Evolutionary conservation across 2,113 vertebrate species (phyloP).

Genomic region (Gasterosteus nipponicus): DNA sequence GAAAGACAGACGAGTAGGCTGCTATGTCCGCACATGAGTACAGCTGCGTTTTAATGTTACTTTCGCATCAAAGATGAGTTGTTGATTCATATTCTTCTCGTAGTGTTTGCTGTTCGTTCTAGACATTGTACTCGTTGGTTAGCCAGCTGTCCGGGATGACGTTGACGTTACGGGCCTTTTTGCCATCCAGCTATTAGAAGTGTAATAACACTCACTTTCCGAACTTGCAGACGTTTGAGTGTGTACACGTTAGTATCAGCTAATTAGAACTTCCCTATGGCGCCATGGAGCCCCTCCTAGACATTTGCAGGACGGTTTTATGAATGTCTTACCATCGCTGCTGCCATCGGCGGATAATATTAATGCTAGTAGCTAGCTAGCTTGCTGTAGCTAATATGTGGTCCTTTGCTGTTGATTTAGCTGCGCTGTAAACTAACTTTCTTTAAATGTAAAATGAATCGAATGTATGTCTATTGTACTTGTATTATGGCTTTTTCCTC

Average conservation of each 20-base stretch:
- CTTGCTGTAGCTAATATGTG: not conserved
- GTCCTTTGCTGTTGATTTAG: not conserved
- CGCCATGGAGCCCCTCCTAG: not conserved
- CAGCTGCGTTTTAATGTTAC: not conserved
- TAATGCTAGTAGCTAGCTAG: conserved; percentile 2
- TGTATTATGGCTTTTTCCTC: too few species aligned
- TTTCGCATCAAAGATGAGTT: too few species aligned
- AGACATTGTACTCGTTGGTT: not conserved
- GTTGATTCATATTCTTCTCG: not conserved
- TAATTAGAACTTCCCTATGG: not conserved
- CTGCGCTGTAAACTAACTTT: conserved; percentile 5
- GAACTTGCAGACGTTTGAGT: not conserved
- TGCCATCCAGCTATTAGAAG: conserved; percentile 26
- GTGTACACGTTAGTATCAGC: not conserved
- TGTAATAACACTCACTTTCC: conserved; percentile 18
- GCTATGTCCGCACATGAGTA: not conserved
- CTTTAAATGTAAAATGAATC: not conserved
- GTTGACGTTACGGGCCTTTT: conserved; percentile 62
- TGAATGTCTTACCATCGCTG: not conserved
- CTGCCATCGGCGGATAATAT: not conserved
- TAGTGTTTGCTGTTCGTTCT: too few species aligned
- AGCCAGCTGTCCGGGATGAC: conserved; percentile 10
- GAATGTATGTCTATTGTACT: not conserved
- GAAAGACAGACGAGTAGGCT: conserved; percentile 23
- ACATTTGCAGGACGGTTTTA: not conserved